Evolutionary conservation across 1,140 invertebrate genomes (phyloP).

Genomic region (Cydia amplana): DNA sequence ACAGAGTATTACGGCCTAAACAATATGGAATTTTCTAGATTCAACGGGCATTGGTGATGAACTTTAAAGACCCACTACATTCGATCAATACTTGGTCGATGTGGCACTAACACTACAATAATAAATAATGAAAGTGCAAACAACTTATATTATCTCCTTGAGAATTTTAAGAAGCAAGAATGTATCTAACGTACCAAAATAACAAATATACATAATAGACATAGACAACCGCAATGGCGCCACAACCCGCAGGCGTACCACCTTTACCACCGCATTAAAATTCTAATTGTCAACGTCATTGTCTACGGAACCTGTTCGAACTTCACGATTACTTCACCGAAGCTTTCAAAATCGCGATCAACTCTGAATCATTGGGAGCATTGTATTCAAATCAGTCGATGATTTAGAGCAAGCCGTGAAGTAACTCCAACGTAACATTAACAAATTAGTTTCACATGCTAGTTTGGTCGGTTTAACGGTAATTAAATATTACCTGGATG

Average conservation of each 20-base stretch:
- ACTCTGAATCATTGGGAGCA: conserved; percentile 45
- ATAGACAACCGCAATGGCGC: neutral
- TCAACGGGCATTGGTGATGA: no score
- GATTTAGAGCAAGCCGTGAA: conserved; percentile 46
- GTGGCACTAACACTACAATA: no score
- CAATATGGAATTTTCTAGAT: no score
- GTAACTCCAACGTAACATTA: conserved; percentile 28
- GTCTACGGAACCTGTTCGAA: conserved; percentile 29
- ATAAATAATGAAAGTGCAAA: no score
- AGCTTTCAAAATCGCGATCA: conserved; percentile 46
- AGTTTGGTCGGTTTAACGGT: neutral
- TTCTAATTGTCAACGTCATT: conserved; percentile 26
- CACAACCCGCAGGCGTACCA: conserved; percentile 13
- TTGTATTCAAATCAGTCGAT: conserved; percentile 63
- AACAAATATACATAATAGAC: neutral
- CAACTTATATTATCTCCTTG: no score
- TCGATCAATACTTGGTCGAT: no score
- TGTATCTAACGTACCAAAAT: neutral
- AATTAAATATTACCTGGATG: neutral
- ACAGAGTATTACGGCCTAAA: no score
- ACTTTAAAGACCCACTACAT: no score
- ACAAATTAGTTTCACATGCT: conserved; percentile 11
- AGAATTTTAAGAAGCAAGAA: neutral
- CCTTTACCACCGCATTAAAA: no score
- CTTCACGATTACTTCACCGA: conserved; percentile 31